Evolutionary conservation across 2,797 vertebrate genomes (phyloP), one percentile per base, ranked within the genome.

Genomic region (Pangasius djambal): DNA sequence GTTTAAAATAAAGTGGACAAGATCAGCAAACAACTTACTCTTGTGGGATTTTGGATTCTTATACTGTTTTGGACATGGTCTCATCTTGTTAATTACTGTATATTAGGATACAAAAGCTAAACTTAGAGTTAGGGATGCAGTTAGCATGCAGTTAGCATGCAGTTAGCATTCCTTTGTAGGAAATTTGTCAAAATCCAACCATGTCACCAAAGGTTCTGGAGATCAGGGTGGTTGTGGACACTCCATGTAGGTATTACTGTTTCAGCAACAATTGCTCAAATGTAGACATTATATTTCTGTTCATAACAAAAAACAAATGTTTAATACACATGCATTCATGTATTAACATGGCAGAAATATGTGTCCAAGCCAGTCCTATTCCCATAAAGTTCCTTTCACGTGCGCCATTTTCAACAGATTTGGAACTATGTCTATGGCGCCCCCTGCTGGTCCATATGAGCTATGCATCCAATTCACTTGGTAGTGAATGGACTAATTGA

Each of bases 401-500:
- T 31, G 5, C 1, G n/a, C 20, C 0, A 50, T 63, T 79, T 18
- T 25, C 3, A 67, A 89, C 55, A 44, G 70, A 91, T 94, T 95
- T 90, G 88, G 92, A 72, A 93, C 93, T 91, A 87, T 92, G 93
- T 85, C 67, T 34, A 52, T 91, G 95, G 95, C 95, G 93, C 94
- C 87, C 25, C 94, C 95, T 96, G 94, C 95, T 96, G 96, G 95
- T 84, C 77, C 87, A 92, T 25, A 0, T 1, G 1, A 31, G 83
- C 89, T 94, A 89, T 94, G 91, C 92, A 89, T 8, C 8, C 8
- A 6, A 0, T 10, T 37, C 89, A 90, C 89, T 92, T 86, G 91
- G 93, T 93, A 78, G 40, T 69, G 93, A 91, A 93, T 93, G 77
- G 91, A 88, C 50, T 90, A 90, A 93, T 93, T 88, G 44, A 86